Evolutionary conservation across 2,797 vertebrate genomes (phyloP), one percentile per base, ranked within the genome.

Genomic region (Sebastes matsubarae): DNA sequence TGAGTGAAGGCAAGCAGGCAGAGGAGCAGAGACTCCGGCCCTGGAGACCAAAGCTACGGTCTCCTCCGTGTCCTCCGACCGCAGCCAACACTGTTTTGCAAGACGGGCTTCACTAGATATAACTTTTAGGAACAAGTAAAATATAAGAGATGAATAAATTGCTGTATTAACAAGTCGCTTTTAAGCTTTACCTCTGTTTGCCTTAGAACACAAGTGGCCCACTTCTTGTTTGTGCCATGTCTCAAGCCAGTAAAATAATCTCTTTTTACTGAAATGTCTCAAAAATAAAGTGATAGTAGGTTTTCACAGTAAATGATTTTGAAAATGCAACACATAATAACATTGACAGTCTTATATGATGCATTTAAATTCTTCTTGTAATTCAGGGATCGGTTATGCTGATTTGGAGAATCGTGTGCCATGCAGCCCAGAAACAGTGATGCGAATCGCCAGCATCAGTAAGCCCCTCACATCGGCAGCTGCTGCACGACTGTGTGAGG

Each of bases 401-500:
- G 98, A 99, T 38, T 88, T 99, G 79, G 98, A 99, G 92, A 99
- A 99, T 85, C 96, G 98, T 6, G 96, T 99, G 8, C 91, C 89
- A 0, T 99, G 99, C 87, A 91, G 94, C 42, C 94, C 97, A 10
- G 95, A 97, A 69, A 99, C 98, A 0, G 93, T 99, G 72, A 97
- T 99, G 97, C 95, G 98, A 36, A 97, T 99, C 6, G 99, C 98
- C 84, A 99, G 99, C 84, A 97, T 99, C 95, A 99, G 99, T 95
- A 99, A 99, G 88, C 95, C 97, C 67, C 96, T 99, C 42, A 99
- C 98, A 1, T 96, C 97, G 86, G 95, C 97, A 57, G 98, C 98
- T 76, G 95, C 96, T 55, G 97, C 97, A 18, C 97, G 96, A 69
- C 50, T 99, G n/a, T 98, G 97, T 94, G 97, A 99, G 78, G 96